Base-by-base conservation (phyloP, 2,888 invertebrate species). In the Drosophila borealis region DNA sequence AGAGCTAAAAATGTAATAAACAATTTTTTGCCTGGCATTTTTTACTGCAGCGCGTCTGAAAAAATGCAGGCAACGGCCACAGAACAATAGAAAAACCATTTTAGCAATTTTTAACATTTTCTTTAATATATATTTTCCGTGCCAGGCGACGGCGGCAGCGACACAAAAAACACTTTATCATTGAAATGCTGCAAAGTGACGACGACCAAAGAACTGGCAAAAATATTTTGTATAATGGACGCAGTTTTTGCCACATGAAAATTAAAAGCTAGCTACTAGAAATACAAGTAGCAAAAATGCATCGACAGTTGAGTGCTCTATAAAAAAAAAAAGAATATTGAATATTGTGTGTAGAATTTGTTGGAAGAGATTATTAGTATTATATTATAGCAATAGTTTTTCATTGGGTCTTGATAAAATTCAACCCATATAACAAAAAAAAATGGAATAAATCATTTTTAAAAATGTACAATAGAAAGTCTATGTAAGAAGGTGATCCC, bases 41-140 rank as follows among this genome's bases (percentile, higher is more conserved):
- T 77, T 80, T 68, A 56, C 71, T 63, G 64, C 70, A 65, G 45
- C 57, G 9, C 42, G 49, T 56, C 56, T 41, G 21, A 45, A 66
- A 51, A 78, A 68, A 57, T 64, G 59, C 71, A 75, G 60, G 51
- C 70, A 67, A 60, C 46, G 68, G 74, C 66, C 74, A 56, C 71
- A 77, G 74, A 81, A 80, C 80, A 80, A 80, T 79, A 79, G 76
- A 67, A 76, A 67, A 79, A 49, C 60, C 70, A 78, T 80, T 80
- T 81, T 81, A 78, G 75, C 81, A 54, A 81, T 80, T 80, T 79
- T 80, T 60, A 78, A 67, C 75, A 80, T 81, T 82, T 81, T 82
- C 80, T 80, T 77, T 82, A 82, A 82, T 80, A 82, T 65, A 82
- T 65, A 82, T 73, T 78, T 68, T 74, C 62, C 54, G 65, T 62